Percentiles rank a stretch among this genome's conserved stretches.
phyloP scores from a whole-genome alignment of 2,888 invertebrate genomes.

The Cephus runcator region DNA sequence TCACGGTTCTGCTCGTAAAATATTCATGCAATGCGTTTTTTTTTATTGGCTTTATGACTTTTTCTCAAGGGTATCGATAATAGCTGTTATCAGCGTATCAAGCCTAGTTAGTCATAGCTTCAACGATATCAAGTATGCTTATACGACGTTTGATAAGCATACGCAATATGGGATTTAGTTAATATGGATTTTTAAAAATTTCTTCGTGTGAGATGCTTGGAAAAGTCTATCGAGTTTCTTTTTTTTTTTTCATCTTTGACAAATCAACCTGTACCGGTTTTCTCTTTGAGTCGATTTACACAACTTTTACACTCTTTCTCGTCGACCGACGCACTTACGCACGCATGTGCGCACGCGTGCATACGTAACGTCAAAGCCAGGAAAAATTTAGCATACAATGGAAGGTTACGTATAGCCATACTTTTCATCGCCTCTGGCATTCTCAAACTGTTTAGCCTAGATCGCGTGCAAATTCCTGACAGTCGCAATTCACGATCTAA shows the following conservation, averaged over 20 bases:
- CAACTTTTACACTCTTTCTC: background rate
- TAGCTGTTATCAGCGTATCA: background rate
- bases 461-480: background rate
- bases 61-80: background rate
- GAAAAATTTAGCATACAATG: background rate
- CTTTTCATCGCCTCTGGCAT: background rate
- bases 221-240: background rate
- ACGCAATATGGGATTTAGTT: background rate
- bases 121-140: background rate
- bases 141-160: background rate
- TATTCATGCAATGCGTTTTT: background rate
- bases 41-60: background rate
- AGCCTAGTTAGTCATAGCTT: background rate
- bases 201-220: background rate
- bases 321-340: background rate
- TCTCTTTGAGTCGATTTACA: background rate
- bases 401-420: background rate
- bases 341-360: background rate
- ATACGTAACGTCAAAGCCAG: background rate
- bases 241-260: background rate
- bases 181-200: background rate
- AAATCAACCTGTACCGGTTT: background rate
- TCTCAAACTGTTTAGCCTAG: background rate
- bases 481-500: background rate
- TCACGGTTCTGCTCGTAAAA: background rate